Evolutionary conservation across 1,140 invertebrate genomes (phyloP).

Genomic region (Aphelinus atriplicis): DNA sequence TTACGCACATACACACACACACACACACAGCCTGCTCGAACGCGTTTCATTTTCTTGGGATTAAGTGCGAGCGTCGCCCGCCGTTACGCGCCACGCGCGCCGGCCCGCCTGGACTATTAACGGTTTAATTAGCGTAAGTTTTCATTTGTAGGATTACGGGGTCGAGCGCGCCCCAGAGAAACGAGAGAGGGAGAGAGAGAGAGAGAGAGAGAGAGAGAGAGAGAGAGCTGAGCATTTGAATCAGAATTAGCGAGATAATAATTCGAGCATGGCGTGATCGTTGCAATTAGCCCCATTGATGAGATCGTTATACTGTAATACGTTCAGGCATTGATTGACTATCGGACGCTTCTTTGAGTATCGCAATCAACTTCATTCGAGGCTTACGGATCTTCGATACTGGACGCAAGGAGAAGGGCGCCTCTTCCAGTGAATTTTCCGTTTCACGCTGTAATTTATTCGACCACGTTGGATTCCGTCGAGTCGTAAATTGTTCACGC

Average conservation of each 20-base stretch:
- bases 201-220: neutral
- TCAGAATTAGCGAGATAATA: neutral
- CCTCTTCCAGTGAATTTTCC: no score
- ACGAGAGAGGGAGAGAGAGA: conserved; percentile 9
- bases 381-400: no score
- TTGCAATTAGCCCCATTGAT: no score
- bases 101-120: conserved; percentile 55
- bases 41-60: conserved; percentile 63
- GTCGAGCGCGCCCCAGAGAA: neutral
- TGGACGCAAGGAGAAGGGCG: no score
- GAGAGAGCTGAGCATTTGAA: neutral
- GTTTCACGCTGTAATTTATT: no score
- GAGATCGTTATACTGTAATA: no score
- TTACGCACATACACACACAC: conserved; percentile 50
- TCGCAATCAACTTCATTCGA: no score
- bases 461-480: no score
- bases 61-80: conserved; percentile 58
- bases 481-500: no score
- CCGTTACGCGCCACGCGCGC: conserved; percentile 57
- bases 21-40: conserved; percentile 27
- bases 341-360: no score
- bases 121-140: conserved; percentile 66
- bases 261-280: no score
- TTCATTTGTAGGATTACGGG: conserved; percentile 62
- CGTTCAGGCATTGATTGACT: no score